Evolutionary conservation across 2,113 vertebrate genomes (phyloP).

Genomic region (Ceyx margarethae): DNA sequence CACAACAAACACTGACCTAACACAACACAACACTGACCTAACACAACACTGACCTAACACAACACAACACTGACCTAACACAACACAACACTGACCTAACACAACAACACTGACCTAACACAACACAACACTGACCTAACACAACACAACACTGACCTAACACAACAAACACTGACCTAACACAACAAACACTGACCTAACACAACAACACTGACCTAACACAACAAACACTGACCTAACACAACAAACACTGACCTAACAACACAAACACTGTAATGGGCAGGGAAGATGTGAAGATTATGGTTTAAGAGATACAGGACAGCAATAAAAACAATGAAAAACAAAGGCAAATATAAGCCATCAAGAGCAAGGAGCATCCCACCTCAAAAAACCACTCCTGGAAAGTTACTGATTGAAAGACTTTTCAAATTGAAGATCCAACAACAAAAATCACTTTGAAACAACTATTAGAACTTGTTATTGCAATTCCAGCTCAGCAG

Average conservation of each 20-base stretch:
- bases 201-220: not conserved
- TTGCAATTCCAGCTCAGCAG: not conserved
- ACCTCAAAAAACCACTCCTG: not conserved
- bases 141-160: not conserved
- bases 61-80: not conserved
- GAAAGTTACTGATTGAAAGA: not conserved
- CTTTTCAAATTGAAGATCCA: not conserved
- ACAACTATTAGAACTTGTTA: not conserved
- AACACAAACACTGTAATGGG: not conserved
- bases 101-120: not conserved
- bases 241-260: not conserved
- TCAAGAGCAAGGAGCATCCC: not conserved
- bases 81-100: not conserved
- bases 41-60: too few relatives aligned
- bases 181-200: not conserved
- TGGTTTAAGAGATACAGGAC: not conserved
- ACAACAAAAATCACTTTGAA: not conserved
- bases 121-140: not conserved
- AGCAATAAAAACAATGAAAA: not conserved
- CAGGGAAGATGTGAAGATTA: not conserved
- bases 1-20: not conserved
- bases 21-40: not conserved
- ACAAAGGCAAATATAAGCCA: not conserved
- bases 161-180: too few relatives aligned
- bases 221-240: not conserved